Evolutionary conservation across 2,113 vertebrate genomes (phyloP), one percentile per base, ranked within the genome.

Genomic region (Balaeniceps rex): DNA sequence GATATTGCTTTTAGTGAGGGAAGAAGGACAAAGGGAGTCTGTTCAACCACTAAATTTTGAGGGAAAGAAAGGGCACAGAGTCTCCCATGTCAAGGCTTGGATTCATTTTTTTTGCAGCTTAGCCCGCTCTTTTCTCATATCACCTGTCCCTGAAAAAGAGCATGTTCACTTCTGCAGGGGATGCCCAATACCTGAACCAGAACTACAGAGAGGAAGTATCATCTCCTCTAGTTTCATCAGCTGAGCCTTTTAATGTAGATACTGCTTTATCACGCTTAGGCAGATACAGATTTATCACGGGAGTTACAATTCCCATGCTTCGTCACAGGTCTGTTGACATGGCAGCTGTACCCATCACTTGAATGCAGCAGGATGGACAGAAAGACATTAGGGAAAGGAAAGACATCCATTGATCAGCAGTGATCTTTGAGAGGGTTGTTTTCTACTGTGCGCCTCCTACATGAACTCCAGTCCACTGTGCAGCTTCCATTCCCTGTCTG

Each of bases 161-260:
- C 12, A 44, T 3, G 3, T 63, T 80, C n/a, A 5, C 17, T 88
- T 81, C 33, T 83, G 29, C 15, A 44, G 0, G 0, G n/a, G 23
- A 47, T 70, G 25, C 38, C 66, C 68, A 89, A 29, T 19, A 77
- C 9, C 31, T 47, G 47, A 65, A 42, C 13, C 38, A 83, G 51
- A 90, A 55, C 54, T 55, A n/a, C 21, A 36, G 4, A 16, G n/a
- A 79, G 15, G 47, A 91, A 88, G 7, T 63, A 26, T 25, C 42
- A 44, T 17, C 40, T 90, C 47, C 26, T 88, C 38, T n/a, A 9
- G 15, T 68, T 65, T 44, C 31, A 69, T 52, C 58, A 72, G 33
- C 21, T 40, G 24, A 75, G 33, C 7, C n/a, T 85, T 86, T 78
- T 92, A 58, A 58, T 4, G 8, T 19, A 61, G 28, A 38, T 44